phyloP scores from a whole-genome alignment of 2,888 invertebrate species.

The Drosophila mercatorum region DNA sequence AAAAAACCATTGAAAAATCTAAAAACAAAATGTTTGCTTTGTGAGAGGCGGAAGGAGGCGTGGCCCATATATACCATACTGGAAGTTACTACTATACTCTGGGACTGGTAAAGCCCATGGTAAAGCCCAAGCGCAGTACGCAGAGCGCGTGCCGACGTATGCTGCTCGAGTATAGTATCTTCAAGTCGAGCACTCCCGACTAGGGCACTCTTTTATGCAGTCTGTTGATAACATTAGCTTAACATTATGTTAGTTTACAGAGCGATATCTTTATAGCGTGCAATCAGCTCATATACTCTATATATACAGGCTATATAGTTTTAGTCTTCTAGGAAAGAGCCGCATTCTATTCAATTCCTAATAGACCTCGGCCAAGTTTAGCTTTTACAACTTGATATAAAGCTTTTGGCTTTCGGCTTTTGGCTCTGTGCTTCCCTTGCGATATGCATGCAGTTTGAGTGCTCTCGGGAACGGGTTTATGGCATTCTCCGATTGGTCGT shows the following conservation, averaged over 20 bases:
- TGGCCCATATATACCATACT: background rate
- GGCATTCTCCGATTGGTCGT: slow-evolving; percentile 2
- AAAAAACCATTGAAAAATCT: slow-evolving; percentile 63
- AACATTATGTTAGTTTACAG: background rate
- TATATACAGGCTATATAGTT: background rate
- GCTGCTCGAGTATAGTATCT: background rate
- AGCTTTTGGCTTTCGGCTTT: slow-evolving; percentile 1
- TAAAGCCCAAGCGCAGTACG: too few species aligned
- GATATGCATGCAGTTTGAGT: background rate
- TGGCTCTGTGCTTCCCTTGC: slow-evolving; percentile 12
- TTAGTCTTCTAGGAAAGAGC: background rate
- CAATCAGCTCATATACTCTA: background rate
- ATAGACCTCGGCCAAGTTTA: background rate
- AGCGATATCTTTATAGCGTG: background rate
- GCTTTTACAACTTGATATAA: slow-evolving; percentile 21
- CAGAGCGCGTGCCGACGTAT: too few species aligned
- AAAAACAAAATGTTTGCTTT: background rate
- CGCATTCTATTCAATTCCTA: background rate
- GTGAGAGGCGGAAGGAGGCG: background rate
- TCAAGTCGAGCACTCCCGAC: background rate
- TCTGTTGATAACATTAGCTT: background rate
- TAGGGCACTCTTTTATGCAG: background rate
- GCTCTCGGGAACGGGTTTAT: slow-evolving; percentile 15
- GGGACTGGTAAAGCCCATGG: too few species aligned
- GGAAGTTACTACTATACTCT: too few species aligned